Conservation (phyloP, 2,888 invertebrate species). For the Fragum whitleyi region DNA sequence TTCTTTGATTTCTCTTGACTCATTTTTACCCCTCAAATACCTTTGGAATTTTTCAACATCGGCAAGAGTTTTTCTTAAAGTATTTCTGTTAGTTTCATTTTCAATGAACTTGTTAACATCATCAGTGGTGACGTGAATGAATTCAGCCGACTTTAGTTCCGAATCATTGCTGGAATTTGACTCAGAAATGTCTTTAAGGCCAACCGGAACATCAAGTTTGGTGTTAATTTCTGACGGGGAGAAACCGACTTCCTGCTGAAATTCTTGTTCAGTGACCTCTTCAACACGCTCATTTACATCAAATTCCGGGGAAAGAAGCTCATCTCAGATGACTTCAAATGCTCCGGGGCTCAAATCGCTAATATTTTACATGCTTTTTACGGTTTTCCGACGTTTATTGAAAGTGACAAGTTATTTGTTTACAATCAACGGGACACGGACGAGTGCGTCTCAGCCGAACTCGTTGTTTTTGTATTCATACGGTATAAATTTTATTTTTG, state of each 20-base stretch:
- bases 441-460: not conserved
- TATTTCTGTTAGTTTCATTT: slow-evolving; percentile 27
- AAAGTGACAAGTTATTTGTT: not conserved
- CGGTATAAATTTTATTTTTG: not conserved
- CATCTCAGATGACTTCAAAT: not conserved
- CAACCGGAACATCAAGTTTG: not conserved
- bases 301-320: not conserved
- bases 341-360: not conserved
- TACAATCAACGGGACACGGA: not conserved
- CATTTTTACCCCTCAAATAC: slow-evolving; percentile 16
- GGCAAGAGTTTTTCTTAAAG: slow-evolving; percentile 20
- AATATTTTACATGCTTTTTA: not conserved
- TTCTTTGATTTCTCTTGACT: slow-evolving; percentile 16
- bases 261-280: not conserved
- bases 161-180: not conserved
- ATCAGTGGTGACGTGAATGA: not conserved
- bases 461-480: not conserved
- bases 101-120: slow-evolving; percentile 19
- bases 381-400: not conserved
- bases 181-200: not conserved
- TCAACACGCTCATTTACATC: not conserved
- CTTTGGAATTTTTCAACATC: slow-evolving; percentile 39
- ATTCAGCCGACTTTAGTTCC: not conserved
- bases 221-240: not conserved
- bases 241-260: not conserved